Conservation (phyloP, 2,888 invertebrate species). For the Masnerella sp. region DNA sequence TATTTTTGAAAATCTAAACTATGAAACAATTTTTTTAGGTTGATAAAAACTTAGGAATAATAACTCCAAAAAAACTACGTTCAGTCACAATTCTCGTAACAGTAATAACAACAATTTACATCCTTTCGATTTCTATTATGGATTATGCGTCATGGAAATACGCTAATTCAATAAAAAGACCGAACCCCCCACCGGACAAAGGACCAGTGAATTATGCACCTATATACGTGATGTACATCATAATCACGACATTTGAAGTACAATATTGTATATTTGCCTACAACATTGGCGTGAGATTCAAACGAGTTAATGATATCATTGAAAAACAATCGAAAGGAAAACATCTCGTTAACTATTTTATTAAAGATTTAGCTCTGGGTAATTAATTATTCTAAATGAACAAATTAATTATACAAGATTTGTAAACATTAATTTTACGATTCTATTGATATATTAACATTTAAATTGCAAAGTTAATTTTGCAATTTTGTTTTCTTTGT, state of each 20-base stretch:
- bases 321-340: constrained; percentile 74
- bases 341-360: constrained; percentile 63
- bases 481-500: no score
- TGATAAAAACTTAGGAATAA: constrained; percentile 25
- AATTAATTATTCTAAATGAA: no score
- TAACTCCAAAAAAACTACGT: constrained; percentile 66
- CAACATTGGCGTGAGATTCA: constrained; percentile 80
- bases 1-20: no score
- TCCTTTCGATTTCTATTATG: constrained; percentile 64
- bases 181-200: constrained; percentile 62
- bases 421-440: no score
- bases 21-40: constrained; percentile 19
- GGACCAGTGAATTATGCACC: constrained; percentile 79
- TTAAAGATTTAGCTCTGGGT: constrained; percentile 63
- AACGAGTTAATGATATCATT: constrained; percentile 79
- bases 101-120: constrained; percentile 61
- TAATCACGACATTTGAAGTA: constrained; percentile 81
- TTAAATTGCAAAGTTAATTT: no score
- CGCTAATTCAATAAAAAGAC: constrained; percentile 57
- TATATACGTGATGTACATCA: constrained; percentile 81
- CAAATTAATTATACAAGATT: no score
- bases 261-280: constrained; percentile 81
- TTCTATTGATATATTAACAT: no score
- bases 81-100: constrained; percentile 66
- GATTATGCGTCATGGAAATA: constrained; percentile 68